phyloP scores from a whole-genome alignment of 1,140 invertebrate genomes.

The Megathymus violae region DNA sequence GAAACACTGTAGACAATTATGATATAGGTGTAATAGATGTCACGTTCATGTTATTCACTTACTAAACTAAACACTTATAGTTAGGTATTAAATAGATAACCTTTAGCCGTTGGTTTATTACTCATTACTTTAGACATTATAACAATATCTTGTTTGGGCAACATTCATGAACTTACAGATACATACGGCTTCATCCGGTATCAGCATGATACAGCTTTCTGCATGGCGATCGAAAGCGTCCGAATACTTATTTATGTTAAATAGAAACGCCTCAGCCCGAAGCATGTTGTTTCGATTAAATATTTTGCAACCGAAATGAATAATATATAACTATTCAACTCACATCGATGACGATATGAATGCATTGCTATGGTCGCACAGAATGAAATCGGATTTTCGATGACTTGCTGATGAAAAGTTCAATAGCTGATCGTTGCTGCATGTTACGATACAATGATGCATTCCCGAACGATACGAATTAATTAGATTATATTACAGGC shows the following conservation, averaged over 20 bases:
- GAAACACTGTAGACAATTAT: slow-evolving; percentile 5
- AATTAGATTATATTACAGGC: slow-evolving; percentile 58
- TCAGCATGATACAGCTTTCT: slow-evolving; percentile 81
- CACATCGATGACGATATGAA: slow-evolving; percentile 48
- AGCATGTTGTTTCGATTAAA: slow-evolving; percentile 74
- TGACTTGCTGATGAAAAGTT: slow-evolving; percentile 48
- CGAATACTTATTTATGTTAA: slow-evolving; percentile 70
- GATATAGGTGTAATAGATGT: slow-evolving; percentile 12
- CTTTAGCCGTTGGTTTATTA: slow-evolving; percentile 22
- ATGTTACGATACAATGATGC: slow-evolving; percentile 70
- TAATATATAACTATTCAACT: slow-evolving; percentile 36
- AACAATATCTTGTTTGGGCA: slow-evolving; percentile 35
- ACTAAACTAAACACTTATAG: slow-evolving; percentile 9
- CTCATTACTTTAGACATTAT: slow-evolving; percentile 37
- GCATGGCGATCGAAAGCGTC: slow-evolving; percentile 78
- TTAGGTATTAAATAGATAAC: slow-evolving; percentile 13
- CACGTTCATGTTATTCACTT: slow-evolving; percentile 18
- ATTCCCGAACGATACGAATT: slow-evolving; percentile 53
- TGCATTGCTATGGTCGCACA: slow-evolving; percentile 61
- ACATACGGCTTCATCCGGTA: slow-evolving; percentile 66
- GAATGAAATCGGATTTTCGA: slow-evolving; percentile 46
- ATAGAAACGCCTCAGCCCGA: slow-evolving; percentile 79
- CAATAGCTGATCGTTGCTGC: slow-evolving; percentile 71
- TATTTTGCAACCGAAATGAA: slow-evolving; percentile 56
- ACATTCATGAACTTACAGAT: slow-evolving; percentile 30